Evolutionary conservation across 2,888 invertebrate species (phyloP).

Genomic region (Aphelenchoides bicaudatus): DNA sequence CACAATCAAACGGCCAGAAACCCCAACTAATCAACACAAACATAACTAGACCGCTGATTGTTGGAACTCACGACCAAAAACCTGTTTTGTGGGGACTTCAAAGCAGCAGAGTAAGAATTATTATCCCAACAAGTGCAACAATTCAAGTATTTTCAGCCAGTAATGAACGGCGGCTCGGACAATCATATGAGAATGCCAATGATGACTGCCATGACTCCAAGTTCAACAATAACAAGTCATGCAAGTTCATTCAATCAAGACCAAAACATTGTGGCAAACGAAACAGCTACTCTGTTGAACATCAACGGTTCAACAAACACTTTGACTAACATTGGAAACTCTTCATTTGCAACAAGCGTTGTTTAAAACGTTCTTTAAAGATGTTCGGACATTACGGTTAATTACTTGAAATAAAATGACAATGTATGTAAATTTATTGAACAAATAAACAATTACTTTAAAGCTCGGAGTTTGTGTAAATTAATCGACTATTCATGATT

Average conservation of each 20-base stretch:
- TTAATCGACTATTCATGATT: too few relatives aligned
- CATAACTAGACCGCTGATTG: constrained; percentile 5
- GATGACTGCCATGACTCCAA: constrained; percentile 13
- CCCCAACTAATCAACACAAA: too few relatives aligned
- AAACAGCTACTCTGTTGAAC: constrained; percentile 4
- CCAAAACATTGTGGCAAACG: not conserved
- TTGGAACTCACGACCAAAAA: constrained; percentile 2
- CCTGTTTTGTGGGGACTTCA: constrained; percentile 8
- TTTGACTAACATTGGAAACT: constrained; percentile 3
- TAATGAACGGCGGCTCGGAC: constrained; percentile 1
- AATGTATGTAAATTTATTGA: too few relatives aligned
- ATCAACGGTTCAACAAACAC: constrained; percentile 14
- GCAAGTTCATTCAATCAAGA: constrained; percentile 13
- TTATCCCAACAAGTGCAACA: not conserved
- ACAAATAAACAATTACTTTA: too few relatives aligned
- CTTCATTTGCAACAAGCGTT: constrained; percentile 18
- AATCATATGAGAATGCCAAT: not conserved
- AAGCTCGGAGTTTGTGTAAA: too few relatives aligned
- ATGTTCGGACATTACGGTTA: too few relatives aligned
- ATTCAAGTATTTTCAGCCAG: constrained; percentile 8
- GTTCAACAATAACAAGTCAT: constrained; percentile 18
- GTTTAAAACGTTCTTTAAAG: not conserved
- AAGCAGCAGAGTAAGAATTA: not conserved
- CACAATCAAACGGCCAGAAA: too few relatives aligned
- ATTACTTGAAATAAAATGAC: too few relatives aligned